A percentile compares a stretch with the other conserved stretches of the same genome.
Conservation (phyloP, 2,113 vertebrate genomes). For the Sprattus sprattus region DNA sequence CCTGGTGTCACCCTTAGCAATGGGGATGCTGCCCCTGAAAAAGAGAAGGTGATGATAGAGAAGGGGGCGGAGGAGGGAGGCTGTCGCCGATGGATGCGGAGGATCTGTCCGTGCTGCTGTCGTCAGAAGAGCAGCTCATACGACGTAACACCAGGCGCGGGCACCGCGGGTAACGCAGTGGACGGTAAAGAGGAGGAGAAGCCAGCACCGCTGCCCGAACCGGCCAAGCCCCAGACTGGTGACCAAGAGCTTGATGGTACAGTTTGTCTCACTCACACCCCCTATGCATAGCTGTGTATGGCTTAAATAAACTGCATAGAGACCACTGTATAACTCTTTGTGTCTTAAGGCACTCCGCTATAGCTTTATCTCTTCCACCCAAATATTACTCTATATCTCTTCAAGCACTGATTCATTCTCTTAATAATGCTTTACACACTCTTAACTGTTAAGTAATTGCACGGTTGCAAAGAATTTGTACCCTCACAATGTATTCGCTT, state of each 20-base stretch:
- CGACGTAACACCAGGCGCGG: conserved; percentile 50
- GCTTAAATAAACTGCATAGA: too few relatives aligned
- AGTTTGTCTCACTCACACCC: not conserved
- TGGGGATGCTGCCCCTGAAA: conserved; percentile 59
- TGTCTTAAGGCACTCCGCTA: not conserved
- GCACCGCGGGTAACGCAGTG: conserved; percentile 30
- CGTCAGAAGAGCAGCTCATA: conserved; percentile 52
- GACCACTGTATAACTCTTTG: not conserved
- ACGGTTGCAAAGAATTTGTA: not conserved
- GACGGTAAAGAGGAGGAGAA: conserved; percentile 38
- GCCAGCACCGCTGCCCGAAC: not conserved
- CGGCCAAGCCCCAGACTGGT: conserved; percentile 47
- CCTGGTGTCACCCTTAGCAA: conserved; percentile 54
- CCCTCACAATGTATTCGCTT: not conserved
- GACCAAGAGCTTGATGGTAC: conserved; percentile 67
- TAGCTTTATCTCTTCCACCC: not conserved
- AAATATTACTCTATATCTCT: too few relatives aligned
- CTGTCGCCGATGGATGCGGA: conserved; percentile 63
- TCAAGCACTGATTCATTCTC: not conserved
- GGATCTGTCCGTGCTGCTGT: conserved; percentile 66
- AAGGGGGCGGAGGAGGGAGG: conserved; percentile 52
- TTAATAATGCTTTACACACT: not conserved
- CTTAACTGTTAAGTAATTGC: too few relatives aligned
- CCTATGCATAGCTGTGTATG: too few relatives aligned
- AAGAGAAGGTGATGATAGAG: conserved; percentile 42